phyloP scores from a whole-genome alignment of 2,113 vertebrate species.

The Phoenicopterus ruber region DNA sequence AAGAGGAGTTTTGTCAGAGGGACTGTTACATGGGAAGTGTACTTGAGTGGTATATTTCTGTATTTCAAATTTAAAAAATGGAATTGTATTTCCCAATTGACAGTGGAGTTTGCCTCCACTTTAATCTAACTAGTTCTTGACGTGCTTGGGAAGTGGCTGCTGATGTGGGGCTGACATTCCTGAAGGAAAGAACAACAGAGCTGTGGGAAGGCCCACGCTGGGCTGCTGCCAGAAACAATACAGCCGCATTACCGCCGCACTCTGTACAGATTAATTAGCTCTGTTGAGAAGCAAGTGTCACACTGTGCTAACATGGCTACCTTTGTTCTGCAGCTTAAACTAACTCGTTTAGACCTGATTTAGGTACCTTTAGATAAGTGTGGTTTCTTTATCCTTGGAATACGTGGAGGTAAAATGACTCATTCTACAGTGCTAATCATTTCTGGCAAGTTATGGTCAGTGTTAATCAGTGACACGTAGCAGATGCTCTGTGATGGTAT shows the following conservation, averaged over 20 bases:
- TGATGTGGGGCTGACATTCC: not conserved
- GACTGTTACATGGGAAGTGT: not conserved
- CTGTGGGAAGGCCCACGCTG: not conserved
- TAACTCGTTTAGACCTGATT: not conserved
- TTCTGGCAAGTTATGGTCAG: conserved; percentile 27
- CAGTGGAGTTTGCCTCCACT: not conserved
- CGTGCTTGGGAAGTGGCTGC: not conserved
- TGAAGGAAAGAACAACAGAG: not conserved
- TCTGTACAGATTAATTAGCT: conserved; percentile 21
- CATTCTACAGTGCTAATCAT: not conserved
- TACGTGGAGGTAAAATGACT: not conserved
- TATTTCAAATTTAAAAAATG: not conserved
- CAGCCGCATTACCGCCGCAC: not conserved
- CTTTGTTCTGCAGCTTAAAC: not conserved
- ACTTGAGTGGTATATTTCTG: not conserved
- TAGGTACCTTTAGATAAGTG: not conserved
- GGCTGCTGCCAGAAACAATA: conserved; percentile 16
- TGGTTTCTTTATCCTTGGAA: not conserved
- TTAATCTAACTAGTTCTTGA: not conserved
- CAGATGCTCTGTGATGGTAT: conserved; percentile 9
- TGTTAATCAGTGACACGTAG: not conserved
- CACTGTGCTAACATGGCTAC: not conserved
- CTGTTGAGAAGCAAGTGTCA: not conserved
- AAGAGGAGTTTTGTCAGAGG: not conserved
- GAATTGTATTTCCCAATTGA: not conserved